Evolutionary conservation across 2,888 invertebrate genomes (phyloP), one percentile per base, ranked within the genome.

Genomic region (Andrena camellia): DNA sequence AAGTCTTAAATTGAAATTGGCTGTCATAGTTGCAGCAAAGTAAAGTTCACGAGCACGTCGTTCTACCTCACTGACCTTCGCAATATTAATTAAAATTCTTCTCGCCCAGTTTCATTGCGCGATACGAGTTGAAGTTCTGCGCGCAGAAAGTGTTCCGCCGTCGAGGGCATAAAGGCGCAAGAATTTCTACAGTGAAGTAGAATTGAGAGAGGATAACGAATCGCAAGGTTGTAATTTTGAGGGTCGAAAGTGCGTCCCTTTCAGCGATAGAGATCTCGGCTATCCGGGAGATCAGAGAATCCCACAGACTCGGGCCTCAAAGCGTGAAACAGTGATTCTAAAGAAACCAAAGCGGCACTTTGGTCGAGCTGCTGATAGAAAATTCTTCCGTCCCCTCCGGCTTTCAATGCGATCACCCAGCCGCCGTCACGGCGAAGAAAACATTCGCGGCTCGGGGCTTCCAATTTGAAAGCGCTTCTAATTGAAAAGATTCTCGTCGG

Each of bases 401-500:
- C 10, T 33, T 52, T 62, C 33, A 42, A 62, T 29, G 29, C 23
- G 52, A 26, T 20, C 60, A 68, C 7, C 26, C 57, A 3, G 20
- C 29, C 35, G 8, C 29, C 35, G 20, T 35, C 57, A 20, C 57
- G 10, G 29, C 59, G 42, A 33, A 59, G 64, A 35, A 52, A 60
- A 59, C 26, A 8, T 17, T 59, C n/a, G 59, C 72, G 29, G 48
- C 54, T 48, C 62, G 10, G 3, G 2, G 20, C n/a, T 42, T 13
- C n/a, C 17, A 64, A 63, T 57, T 76, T 26, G 54, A 64, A 69
- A 48, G 77, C 17, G 59, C 26, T 29, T 63, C 48, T 79, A 76
- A 69, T 78, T 70, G 74, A 62, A 77, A 70, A 77, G 69, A 78
- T 78, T 35, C 50, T 17, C 63, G 69, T 10, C 7, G n/a, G 13